Evolutionary conservation across 2,797 vertebrate species (phyloP).

Genomic region (Cossypha niveicapilla): DNA sequence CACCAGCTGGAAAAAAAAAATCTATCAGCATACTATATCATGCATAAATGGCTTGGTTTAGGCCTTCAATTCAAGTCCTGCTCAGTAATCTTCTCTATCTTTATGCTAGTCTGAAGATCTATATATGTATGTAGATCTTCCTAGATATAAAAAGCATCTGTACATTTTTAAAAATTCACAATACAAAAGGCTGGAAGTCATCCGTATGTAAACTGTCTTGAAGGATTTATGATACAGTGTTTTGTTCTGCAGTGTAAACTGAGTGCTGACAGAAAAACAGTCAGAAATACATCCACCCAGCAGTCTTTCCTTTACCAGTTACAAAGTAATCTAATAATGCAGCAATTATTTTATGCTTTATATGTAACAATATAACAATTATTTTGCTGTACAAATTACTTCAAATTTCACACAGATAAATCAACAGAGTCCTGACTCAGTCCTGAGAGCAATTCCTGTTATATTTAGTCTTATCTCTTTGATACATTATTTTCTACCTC

Average conservation of each 20-base stretch:
- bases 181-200: not conserved
- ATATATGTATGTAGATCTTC: not conserved
- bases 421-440: not conserved
- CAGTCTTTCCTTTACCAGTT: not conserved
- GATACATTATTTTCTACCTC: not conserved
- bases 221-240: not conserved
- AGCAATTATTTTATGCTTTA: not conserved
- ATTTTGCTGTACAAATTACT: not conserved
- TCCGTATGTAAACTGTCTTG: not conserved
- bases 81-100: not conserved
- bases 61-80: not conserved
- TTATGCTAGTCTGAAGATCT: not conserved
- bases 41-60: constrained; percentile 14
- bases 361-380: not conserved
- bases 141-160: not conserved
- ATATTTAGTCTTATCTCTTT: not conserved
- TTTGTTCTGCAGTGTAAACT: not conserved
- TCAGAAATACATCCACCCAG: not conserved
- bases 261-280: not conserved
- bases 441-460: not conserved
- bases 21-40: not conserved
- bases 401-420: not conserved
- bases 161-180: not conserved
- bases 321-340: not conserved
- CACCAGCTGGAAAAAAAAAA: not conserved